A percentile compares a stretch with the other conserved stretches of the same genome.
Evolutionary conservation across 2,888 invertebrate genomes (phyloP).

Genomic region (Synergus gifuensis): DNA sequence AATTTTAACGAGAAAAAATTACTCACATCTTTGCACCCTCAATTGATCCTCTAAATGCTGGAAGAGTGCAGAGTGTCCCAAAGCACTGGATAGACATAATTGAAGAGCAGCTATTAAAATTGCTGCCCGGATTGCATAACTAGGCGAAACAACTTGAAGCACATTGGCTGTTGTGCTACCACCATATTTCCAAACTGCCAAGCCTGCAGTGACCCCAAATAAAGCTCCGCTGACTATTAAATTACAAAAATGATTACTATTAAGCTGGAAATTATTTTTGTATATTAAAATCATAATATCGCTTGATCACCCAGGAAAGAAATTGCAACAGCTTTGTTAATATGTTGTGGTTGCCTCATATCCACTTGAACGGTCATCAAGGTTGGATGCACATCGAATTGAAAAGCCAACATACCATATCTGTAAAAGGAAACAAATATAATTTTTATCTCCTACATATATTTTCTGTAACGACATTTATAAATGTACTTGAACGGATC

Average conservation of each 20-base stretch:
- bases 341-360: slow-evolving; percentile 88
- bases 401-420: slow-evolving; percentile 78
- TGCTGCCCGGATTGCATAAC: slow-evolving; percentile 82
- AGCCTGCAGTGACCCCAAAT: slow-evolving; percentile 82
- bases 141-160: slow-evolving; percentile 84
- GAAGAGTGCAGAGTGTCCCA: slow-evolving; percentile 89
- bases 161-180: slow-evolving; percentile 82
- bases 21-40: slow-evolving; percentile 85
- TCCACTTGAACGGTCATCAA: slow-evolving; percentile 95
- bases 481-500: slow-evolving; percentile 37
- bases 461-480: slow-evolving; percentile 3
- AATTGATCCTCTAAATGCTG: slow-evolving; percentile 90
- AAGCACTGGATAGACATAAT: slow-evolving; percentile 87
- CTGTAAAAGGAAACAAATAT: slow-evolving; percentile 59
- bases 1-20: background rate
- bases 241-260: slow-evolving; percentile 33
- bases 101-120: slow-evolving; percentile 88
- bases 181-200: slow-evolving; percentile 84
- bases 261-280: slow-evolving; percentile 30
- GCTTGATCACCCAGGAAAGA: slow-evolving; percentile 84
- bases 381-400: slow-evolving; percentile 90
- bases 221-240: slow-evolving; percentile 81
- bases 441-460: slow-evolving; percentile 23
- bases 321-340: slow-evolving; percentile 85
- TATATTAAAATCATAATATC: slow-evolving; percentile 16